Percentiles rank a stretch among this genome's conserved stretches.
These are phyloP conservation scores for Hirtodrosophila confusa DNA, from an alignment of 2,888 invertebrate species.

Conservation along the genomic window DNA sequence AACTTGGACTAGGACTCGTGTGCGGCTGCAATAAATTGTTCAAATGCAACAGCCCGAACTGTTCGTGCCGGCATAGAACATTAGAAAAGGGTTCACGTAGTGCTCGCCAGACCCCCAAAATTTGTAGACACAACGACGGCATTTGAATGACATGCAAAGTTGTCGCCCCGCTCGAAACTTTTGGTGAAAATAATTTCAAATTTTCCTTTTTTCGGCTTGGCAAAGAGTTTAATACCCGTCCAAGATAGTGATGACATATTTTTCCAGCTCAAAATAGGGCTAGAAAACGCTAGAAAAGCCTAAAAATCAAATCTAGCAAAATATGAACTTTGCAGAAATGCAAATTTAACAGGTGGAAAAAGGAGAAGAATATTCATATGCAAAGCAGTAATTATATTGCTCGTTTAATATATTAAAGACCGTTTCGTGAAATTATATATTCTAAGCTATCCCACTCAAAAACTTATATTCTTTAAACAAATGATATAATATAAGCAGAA, in stretches of 20 bases:
- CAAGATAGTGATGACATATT: conserved; percentile 7
- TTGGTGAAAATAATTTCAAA: conserved; percentile 58
- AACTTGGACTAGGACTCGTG: conserved; percentile 27
- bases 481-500: too few species aligned
- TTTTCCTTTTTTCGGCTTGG: conserved; percentile 10
- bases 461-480: too few species aligned
- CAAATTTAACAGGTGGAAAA: background rate
- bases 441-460: too few species aligned
- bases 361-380: too few species aligned
- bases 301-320: too few species aligned
- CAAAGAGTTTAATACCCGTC: conserved; percentile 23
- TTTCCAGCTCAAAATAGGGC: background rate
- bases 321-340: background rate
- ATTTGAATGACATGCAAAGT: conserved; percentile 74
- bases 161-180: conserved; percentile 61
- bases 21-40: conserved; percentile 70
- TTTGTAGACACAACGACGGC: conserved; percentile 48
- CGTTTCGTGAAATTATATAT: too few species aligned
- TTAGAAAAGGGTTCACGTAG: conserved; percentile 65
- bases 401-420: too few species aligned
- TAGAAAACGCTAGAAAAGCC: too few species aligned
- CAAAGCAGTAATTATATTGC: too few species aligned
- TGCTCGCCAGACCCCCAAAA: background rate
- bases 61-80: conserved; percentile 31
- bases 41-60: conserved; percentile 63